phyloP scores from a whole-genome alignment of 2,797 vertebrate genomes.

The Phataginus tricuspis region DNA sequence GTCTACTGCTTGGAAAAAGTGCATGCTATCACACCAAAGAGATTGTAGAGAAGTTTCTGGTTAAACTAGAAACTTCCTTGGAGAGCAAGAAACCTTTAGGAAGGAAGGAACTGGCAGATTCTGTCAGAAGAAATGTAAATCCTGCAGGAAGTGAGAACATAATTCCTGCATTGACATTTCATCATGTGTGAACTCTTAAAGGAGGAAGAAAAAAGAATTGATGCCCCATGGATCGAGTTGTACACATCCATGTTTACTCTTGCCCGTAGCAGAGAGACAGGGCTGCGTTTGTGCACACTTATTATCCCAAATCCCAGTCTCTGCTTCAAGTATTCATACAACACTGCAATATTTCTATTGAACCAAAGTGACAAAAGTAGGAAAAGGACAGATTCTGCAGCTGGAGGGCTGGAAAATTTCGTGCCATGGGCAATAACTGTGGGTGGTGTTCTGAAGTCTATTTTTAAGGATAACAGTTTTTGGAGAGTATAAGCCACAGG shows the following conservation, averaged over 20 bases:
- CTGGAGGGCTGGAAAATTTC: background rate
- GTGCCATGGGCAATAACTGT: accelerated
- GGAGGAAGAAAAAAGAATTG: too few relatives aligned
- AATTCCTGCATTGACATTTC: background rate
- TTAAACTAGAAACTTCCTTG: background rate
- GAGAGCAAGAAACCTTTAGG: background rate
- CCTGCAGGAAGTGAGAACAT: background rate
- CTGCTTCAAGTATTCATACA: background rate
- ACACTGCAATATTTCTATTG: background rate
- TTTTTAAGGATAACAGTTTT: background rate
- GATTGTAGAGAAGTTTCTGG: background rate
- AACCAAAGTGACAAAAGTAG: background rate
- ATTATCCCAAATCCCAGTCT: accelerated
- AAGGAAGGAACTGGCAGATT: background rate
- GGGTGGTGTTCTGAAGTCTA: too few relatives aligned
- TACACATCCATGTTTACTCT: background rate
- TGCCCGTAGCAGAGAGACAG: background rate
- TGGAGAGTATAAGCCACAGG: background rate
- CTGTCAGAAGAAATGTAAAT: background rate
- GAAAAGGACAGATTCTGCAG: background rate
- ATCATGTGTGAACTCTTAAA: background rate
- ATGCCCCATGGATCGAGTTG: background rate
- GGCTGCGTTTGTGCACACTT: background rate
- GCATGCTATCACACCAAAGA: background rate
- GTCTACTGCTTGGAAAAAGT: background rate